Percentiles rank a stretch among this genome's conserved stretches.
Conservation (phyloP, 2,797 vertebrate species). For the Cirrhinus molitorella region DNA sequence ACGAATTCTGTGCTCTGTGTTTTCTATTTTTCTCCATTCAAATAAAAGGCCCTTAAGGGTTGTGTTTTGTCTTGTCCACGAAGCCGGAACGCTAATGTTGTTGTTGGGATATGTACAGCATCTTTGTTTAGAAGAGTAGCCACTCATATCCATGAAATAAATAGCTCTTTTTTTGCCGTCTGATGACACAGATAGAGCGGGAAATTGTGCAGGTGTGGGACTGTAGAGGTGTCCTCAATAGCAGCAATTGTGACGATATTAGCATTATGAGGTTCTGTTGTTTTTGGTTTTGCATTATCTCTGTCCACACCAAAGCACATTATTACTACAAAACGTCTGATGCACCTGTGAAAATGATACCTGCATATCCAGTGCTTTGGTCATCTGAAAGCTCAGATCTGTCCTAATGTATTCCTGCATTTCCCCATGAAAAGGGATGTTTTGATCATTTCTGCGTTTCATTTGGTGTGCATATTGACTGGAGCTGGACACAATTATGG, state of each 20-base stretch:
- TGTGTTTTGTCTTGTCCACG: constrained; percentile 69
- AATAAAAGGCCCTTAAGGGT: constrained; percentile 76
- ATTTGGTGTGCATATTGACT: background rate
- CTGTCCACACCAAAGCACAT: constrained; percentile 40
- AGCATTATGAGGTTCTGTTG: constrained; percentile 48
- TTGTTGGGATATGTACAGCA: constrained; percentile 70
- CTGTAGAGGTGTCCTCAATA: constrained; percentile 39
- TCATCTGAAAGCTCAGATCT: constrained; percentile 31
- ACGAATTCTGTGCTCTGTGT: constrained; percentile 48
- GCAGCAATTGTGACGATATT: constrained; percentile 49
- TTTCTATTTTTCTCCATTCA: constrained; percentile 71
- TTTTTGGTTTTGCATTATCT: constrained; percentile 38
- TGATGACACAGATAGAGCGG: constrained; percentile 33
- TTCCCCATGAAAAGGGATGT: constrained; percentile 36
- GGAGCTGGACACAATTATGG: constrained; percentile 19
- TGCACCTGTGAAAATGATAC: constrained; percentile 50
- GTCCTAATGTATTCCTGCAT: constrained; percentile 30
- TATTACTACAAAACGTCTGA: constrained; percentile 24
- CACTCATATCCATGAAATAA: constrained; percentile 47
- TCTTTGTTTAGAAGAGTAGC: constrained; percentile 52
- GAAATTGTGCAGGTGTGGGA: constrained; percentile 62
- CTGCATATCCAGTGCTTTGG: constrained; percentile 32
- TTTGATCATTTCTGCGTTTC: constrained; percentile 36
- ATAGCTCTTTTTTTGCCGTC: constrained; percentile 30
- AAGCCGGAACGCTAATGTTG: constrained; percentile 53